Evolutionary conservation across 2,113 vertebrate species (phyloP).

Genomic region (Callithrix jacchus): DNA sequence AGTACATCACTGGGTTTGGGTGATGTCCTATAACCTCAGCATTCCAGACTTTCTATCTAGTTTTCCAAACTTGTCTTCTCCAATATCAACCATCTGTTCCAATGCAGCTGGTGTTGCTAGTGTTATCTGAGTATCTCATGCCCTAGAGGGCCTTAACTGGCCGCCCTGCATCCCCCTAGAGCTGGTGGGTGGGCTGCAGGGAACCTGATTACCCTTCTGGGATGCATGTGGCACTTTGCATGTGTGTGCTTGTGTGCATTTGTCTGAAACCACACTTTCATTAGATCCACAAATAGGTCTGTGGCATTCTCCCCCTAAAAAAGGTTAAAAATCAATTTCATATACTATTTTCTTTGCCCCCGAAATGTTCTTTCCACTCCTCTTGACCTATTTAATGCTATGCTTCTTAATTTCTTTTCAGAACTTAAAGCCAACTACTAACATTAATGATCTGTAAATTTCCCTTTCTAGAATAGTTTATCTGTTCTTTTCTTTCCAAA

Average conservation of each 20-base stretch:
- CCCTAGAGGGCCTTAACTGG: not conserved
- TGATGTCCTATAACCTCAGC: not conserved
- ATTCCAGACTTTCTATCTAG: not conserved
- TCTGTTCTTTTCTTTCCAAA: conserved; percentile 42
- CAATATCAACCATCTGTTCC: not conserved
- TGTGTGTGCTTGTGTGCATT: not conserved
- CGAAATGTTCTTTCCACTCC: not conserved
- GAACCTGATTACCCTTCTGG: not conserved
- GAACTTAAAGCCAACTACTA: conserved; percentile 3
- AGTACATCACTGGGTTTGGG: not conserved
- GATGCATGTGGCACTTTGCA: not conserved
- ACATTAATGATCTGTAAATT: not conserved
- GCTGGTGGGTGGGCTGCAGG: not conserved
- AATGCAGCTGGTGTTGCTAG: not conserved
- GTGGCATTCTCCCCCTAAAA: not conserved
- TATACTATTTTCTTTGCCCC: not conserved
- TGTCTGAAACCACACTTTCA: not conserved
- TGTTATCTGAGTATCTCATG: not conserved
- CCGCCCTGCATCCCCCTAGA: not conserved
- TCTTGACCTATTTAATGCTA: not conserved
- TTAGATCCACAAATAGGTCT: not conserved
- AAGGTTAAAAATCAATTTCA: not conserved
- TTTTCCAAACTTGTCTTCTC: not conserved
- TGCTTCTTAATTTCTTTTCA: conserved; percentile 12
- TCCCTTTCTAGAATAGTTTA: not conserved